Percentiles rank a stretch among this genome's conserved stretches.
These are phyloP conservation scores for Pterophyllum scalare DNA, from an alignment of 2,113 vertebrate species.

Conservation along the genomic window DNA sequence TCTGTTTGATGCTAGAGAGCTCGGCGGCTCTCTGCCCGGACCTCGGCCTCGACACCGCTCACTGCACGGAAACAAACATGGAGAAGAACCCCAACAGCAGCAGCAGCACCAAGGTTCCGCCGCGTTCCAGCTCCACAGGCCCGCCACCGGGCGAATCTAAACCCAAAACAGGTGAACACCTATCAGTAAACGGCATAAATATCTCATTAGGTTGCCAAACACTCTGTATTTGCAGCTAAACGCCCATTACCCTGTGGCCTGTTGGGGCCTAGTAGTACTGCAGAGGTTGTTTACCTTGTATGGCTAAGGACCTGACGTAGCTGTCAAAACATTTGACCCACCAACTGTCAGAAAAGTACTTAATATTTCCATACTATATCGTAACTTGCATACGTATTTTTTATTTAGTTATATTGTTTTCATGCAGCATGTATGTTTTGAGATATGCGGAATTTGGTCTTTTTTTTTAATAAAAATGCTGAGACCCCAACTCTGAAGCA, in stretches of 20 bases:
- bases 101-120: conserved; percentile 88
- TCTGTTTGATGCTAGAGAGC: conserved; percentile 79
- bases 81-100: conserved; percentile 86
- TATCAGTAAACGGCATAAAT: not conserved
- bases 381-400: not conserved
- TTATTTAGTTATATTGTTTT: not conserved
- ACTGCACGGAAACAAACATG: conserved; percentile 82
- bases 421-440: not conserved
- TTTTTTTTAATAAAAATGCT: not conserved
- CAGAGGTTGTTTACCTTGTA: conserved; percentile 50
- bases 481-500: not conserved
- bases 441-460: not conserved
- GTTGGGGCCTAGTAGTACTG: conserved; percentile 57
- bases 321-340: conserved; percentile 52
- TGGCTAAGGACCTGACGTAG: conserved; percentile 47
- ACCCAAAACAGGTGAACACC: conserved; percentile 89
- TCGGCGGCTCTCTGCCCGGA: conserved; percentile 78
- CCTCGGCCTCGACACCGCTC: conserved; percentile 85
- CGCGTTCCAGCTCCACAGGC: conserved; percentile 90
- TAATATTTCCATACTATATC: not conserved
- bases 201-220: not conserved
- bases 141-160: conserved; percentile 91
- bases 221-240: not conserved
- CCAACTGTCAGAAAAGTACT: not conserved
- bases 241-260: conserved; percentile 18